A percentile compares a stretch with the other conserved stretches of the same genome.
Conservation (phyloP, 2,113 vertebrate species). For the Carettochelys insculpta region DNA sequence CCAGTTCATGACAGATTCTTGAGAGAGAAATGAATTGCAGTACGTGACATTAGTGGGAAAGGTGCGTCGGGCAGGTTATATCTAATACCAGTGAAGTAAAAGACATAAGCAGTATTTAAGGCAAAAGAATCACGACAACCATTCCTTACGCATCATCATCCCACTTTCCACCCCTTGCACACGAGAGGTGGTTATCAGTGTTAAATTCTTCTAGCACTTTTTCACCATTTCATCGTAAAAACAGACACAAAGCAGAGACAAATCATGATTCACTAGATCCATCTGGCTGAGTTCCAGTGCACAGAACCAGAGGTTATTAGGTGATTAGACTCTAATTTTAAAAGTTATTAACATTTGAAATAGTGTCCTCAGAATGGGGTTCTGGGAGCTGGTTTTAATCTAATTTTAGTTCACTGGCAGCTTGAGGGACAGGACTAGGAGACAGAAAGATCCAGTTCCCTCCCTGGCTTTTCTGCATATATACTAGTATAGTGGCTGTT, state of each 20-base stretch:
- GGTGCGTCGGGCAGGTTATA: not conserved
- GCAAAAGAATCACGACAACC: not conserved
- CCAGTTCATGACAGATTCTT: not conserved
- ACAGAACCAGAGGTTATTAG: not conserved
- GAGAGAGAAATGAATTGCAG: not conserved
- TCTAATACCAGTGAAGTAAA: not conserved
- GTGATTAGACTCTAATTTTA: not conserved
- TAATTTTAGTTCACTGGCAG: slow-evolving; percentile 1
- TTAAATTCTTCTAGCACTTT: not conserved
- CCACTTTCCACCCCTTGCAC: not conserved
- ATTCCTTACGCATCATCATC: not conserved
- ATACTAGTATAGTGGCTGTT: not conserved
- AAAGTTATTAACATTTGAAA: not conserved
- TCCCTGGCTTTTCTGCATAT: not conserved
- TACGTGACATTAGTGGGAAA: not conserved
- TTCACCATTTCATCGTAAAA: not conserved
- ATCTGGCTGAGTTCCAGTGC: not conserved
- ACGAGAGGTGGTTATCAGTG: not conserved
- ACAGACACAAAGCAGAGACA: not conserved
- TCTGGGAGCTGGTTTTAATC: not conserved
- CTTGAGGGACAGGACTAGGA: not conserved
- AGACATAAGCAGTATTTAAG: not conserved
- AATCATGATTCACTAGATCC: not conserved
- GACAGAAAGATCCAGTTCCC: not conserved
- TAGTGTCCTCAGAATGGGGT: not conserved